Evolutionary conservation across 1,140 invertebrate genomes (phyloP), one percentile per base, ranked within the genome.

Genomic region (Linepithema humile): DNA sequence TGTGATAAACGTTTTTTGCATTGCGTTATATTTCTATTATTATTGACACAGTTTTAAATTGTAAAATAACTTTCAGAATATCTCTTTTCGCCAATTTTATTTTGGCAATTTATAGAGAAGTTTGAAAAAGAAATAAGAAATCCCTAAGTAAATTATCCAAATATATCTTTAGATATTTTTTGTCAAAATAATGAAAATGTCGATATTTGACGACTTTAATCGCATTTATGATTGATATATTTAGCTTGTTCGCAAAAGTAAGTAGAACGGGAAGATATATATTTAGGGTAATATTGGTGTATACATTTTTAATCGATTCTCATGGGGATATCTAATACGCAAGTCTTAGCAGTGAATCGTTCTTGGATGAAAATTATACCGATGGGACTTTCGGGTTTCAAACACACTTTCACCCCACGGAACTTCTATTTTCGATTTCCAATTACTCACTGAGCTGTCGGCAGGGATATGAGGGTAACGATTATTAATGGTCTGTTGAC

Each of bases 401-500:
- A 73, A 43, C 32, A 43, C 32, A 29, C n/a, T 67, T 48, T 38
- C n/a, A 9, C 67, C 70, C 48, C 10, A 23, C 2, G 15, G 43
- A 35, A 26, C 15, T 45, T 38, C 40, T 45, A 62, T 74, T 78
- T 88, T 59, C 57, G 57, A 43, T 78, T 88, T 87, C 70, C 43
- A 87, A 88, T 88, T 87, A 77, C 35, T 32, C 48, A 65, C 2
- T 9, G 60, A 3, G 48, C 15, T 45, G 67, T 65, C 67, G 55
- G 53, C 17, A 59, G 67, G 59, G 50, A 59, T 43, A 75, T 70
- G 43, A 64, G 74, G 73, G 64, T 69, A 84, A 88, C 62, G 83
- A 87, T 87, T 88, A 88, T 88, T 88, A 88, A 88, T 88, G 85
- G 55, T 75, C 53, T 38, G 70, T 20, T 73, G 85, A 45, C 64